These are phyloP conservation scores for Gallinago undulata DNA, from an alignment of 2,113 vertebrate species.

Conservation along the genomic window DNA sequence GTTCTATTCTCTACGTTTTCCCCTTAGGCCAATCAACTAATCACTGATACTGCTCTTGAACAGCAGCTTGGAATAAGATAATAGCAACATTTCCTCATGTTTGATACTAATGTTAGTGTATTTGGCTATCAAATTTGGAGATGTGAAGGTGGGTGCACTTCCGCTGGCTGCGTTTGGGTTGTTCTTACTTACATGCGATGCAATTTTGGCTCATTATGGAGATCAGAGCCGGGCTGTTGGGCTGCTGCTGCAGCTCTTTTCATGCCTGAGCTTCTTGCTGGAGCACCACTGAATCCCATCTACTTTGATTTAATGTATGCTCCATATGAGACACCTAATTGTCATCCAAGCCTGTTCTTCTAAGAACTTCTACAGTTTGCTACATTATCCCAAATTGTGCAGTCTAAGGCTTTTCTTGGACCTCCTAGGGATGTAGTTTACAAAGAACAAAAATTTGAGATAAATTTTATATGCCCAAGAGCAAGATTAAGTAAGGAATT, in stretches of 20 bases:
- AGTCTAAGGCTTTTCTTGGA: neutral
- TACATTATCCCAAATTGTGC: neutral
- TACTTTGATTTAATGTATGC: neutral
- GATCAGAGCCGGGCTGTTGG: neutral
- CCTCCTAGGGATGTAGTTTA: neutral
- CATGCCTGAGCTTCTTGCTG: neutral
- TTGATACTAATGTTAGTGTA: neutral
- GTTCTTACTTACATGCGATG: neutral
- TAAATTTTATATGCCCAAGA: neutral
- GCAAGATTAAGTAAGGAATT: neutral
- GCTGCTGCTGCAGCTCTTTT: neutral
- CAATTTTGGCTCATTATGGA: neutral
- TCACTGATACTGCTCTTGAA: constrained; percentile 32
- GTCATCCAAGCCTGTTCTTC: neutral
- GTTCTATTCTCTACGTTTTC: constrained; percentile 31
- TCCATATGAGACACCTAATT: no score
- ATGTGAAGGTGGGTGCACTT: neutral
- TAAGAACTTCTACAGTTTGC: neutral
- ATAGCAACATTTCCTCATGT: neutral
- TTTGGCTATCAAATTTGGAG: neutral
- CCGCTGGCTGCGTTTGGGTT: neutral
- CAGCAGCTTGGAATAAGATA: constrained; percentile 24
- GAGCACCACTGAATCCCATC: neutral
- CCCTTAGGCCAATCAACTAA: constrained; percentile 57
- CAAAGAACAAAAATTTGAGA: neutral